Evolutionary conservation across 1,140 invertebrate species (phyloP).

Genomic region (Trachymyrmex septentrionalis): DNA sequence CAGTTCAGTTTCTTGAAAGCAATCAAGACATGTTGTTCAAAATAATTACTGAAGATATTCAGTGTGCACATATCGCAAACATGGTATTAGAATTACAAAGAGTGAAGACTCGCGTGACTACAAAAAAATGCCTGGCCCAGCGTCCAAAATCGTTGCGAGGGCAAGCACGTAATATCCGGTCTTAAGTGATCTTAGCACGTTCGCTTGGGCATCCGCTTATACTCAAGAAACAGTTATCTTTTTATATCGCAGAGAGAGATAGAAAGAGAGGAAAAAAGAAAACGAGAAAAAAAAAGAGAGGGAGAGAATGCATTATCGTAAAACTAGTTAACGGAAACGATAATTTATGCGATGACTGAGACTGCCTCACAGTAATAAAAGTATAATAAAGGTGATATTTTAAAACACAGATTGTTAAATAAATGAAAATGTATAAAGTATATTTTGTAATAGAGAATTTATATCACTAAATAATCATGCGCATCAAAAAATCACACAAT

Average conservation of each 20-base stretch:
- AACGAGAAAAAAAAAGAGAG: background rate
- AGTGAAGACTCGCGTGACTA: background rate
- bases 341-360: background rate
- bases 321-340: conserved; percentile 34
- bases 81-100: background rate
- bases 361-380: conserved; percentile 4
- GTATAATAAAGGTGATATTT: background rate
- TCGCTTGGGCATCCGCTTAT: background rate
- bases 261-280: background rate
- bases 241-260: background rate
- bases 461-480: background rate
- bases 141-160: conserved; percentile 18
- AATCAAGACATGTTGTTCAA: background rate
- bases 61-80: background rate
- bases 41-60: conserved; percentile 29
- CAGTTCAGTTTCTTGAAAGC: background rate
- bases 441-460: background rate
- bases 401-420: background rate
- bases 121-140: conserved; percentile 28
- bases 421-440: background rate
- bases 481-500: background rate
- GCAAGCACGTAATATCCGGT: conserved; percentile 43
- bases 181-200: background rate
- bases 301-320: background rate
- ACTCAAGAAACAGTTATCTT: conserved; percentile 43